phyloP scores from a whole-genome alignment of 2,113 vertebrate genomes.

The Microcebus lehilahytsara region DNA sequence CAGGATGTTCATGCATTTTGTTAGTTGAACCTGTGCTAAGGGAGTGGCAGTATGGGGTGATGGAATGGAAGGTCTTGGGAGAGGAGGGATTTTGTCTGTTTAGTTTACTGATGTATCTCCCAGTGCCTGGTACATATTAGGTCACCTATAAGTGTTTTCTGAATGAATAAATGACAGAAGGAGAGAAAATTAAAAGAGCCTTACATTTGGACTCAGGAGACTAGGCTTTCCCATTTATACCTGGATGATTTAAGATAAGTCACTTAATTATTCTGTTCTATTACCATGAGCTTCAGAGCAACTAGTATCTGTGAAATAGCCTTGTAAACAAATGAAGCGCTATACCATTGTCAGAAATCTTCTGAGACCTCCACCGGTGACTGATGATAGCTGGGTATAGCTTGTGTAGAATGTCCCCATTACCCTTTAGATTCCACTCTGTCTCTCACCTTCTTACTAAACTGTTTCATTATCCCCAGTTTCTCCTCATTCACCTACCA shows the following conservation, averaged over 20 bases:
- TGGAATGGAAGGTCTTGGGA: not conserved
- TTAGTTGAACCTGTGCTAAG: not conserved
- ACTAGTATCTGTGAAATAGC: not conserved
- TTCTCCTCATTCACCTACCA: not conserved
- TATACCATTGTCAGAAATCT: not conserved
- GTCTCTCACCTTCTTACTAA: not conserved
- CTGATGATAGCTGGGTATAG: not conserved
- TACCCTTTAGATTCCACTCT: not conserved
- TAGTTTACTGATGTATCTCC: not conserved
- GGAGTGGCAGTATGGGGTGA: not conserved
- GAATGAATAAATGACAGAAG: not conserved
- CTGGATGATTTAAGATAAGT: not conserved
- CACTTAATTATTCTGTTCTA: not conserved
- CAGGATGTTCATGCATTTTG: not conserved
- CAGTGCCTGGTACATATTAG: not conserved
- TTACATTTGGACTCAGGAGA: not conserved
- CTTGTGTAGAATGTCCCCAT: not conserved
- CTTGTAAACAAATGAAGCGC: not conserved
- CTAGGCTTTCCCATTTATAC: not conserved
- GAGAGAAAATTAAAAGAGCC: not conserved
- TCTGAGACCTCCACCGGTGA: not conserved
- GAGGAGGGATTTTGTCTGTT: not conserved
- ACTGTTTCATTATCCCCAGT: not conserved
- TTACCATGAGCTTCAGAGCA: constrained; percentile 8
- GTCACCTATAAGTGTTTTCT: not conserved